phyloP scores from a whole-genome alignment of 2,888 invertebrate species.

The Tipula confusa region DNA sequence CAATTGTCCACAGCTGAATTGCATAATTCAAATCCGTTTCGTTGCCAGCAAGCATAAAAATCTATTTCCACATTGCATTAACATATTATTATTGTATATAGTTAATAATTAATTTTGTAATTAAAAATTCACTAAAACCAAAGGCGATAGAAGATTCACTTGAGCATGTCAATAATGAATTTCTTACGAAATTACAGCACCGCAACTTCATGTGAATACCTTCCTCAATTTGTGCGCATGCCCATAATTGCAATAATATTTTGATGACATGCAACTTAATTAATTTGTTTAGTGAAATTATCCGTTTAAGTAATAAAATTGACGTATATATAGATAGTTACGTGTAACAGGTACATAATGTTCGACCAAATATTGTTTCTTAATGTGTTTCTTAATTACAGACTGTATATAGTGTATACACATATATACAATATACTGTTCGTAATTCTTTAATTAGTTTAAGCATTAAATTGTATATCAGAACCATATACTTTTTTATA shows the following conservation, averaged over 20 bases:
- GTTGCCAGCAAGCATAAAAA: too few relatives aligned
- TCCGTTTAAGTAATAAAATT: background rate
- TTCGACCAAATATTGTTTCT: background rate
- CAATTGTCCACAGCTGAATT: too few relatives aligned
- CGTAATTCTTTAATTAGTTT: background rate
- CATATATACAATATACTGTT: background rate
- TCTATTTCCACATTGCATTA: too few relatives aligned
- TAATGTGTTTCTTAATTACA: background rate
- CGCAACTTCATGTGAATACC: background rate
- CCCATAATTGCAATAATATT: background rate
- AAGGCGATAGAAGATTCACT: background rate
- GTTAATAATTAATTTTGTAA: too few relatives aligned
- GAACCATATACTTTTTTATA: background rate
- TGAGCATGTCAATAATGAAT: background rate
- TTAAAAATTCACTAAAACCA: too few relatives aligned
- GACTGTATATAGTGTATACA: too few relatives aligned
- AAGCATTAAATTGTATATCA: background rate
- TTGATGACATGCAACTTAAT: background rate
- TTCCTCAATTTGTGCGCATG: background rate
- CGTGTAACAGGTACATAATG: background rate
- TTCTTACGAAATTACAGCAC: background rate
- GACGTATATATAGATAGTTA: background rate
- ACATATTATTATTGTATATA: too few relatives aligned
- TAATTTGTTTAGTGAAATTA: conserved; percentile 7
- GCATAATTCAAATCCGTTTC: too few relatives aligned